Base-by-base conservation (phyloP, 1,140 invertebrate species). In the Harpegnathos saltator region DNA sequence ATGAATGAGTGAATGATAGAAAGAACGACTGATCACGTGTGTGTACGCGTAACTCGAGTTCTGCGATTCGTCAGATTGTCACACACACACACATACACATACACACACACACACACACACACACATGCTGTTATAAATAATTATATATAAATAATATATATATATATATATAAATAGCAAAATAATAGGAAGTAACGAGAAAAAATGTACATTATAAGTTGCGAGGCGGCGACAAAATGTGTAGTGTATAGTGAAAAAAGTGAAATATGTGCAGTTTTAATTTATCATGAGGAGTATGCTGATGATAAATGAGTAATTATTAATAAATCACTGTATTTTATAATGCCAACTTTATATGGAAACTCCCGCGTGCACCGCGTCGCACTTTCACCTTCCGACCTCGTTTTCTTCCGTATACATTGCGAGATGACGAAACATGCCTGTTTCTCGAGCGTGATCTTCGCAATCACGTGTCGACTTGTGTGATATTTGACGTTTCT, bases 311-410 rank as follows among this genome's bases (percentile, higher is more conserved):
- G 85, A 82, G 81, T 82, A 81, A 88, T 84, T 89, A 84, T 90
- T 86, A 89, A 88, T 89, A 90, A 90, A 87, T 87, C 83, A 86
- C 75, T 89, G 88, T 91, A 91, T 91, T 91, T 91, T 91, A 90
- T 89, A 91, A 90, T 84, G 50, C 19, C 2, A 29, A 50, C 12
- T 75, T 68, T 15, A 72, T 15, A 72, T 74, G 62, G 58, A 59
- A 78, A 63, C 29, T 71, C 15, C 54, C 19, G 12, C 50, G 19
- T n/a, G 38, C 38, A 44, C 50, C 52, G n/a, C n/a, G 38, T 24
- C 22, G 12, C 58, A 62, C 62, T 38, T 48, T 11, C 38, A 29
- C 3, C 17, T 48, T 52, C 24, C 65, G 38, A 38, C 61, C 5
- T 33, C 1, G 22, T 61, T 22, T 73, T 17, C 19, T 50, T n/a